Base-by-base conservation (phyloP, 2,113 vertebrate genomes). In the Labrus mixtus region DNA sequence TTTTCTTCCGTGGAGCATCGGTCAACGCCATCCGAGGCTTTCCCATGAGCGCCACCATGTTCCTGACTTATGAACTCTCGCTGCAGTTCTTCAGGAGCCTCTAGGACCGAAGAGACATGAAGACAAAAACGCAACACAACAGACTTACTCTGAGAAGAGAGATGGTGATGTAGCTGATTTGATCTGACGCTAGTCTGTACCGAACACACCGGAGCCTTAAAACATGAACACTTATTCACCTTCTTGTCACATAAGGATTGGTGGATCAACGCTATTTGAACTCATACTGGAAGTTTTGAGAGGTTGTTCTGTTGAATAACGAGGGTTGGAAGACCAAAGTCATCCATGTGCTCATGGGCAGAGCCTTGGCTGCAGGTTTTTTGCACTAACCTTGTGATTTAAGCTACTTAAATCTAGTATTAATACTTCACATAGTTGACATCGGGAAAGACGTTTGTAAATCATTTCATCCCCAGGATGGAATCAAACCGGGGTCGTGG, bases 31-130 rank as follows among this genome's bases (percentile, higher is more conserved):
- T 99, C 54, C 92, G 98, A 76, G 98, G 98, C 72, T 99, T 99
- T 89, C 98, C 98, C 3, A 96, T 94, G 92, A 97, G 97, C 54
- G 96, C 97, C 6, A 96, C 97, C 87, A 97, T 96, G 96, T 99
- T 99, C 92, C 95, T 99, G 54, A 94, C 93, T 70, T 99, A 99
- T 10, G 98, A 99, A 86, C 94, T 99, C 53, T 96, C 96, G 0
- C 95, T 98, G 78, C 94, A 93, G 91, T 96, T 95, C 63, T 92
- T 99, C 86, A 95, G 94, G 69, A 81, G 93, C 9, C 16, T 89
- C 10, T 94, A 92, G 82, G 33, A 62, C 33, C 0, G 6, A 4
- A 8, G 10, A 45, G 20, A 8, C 29, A 8, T n/a, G n/a, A n/a
- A n/a, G n/a, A n/a, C n/a, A n/a, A n/a, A n/a, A n/a, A n/a, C n/a